Percentiles rank a stretch among this genome's conserved stretches.
These are phyloP conservation scores for Odontomachus brunneus DNA, from an alignment of 1,140 invertebrate genomes.

Conservation along the genomic window DNA sequence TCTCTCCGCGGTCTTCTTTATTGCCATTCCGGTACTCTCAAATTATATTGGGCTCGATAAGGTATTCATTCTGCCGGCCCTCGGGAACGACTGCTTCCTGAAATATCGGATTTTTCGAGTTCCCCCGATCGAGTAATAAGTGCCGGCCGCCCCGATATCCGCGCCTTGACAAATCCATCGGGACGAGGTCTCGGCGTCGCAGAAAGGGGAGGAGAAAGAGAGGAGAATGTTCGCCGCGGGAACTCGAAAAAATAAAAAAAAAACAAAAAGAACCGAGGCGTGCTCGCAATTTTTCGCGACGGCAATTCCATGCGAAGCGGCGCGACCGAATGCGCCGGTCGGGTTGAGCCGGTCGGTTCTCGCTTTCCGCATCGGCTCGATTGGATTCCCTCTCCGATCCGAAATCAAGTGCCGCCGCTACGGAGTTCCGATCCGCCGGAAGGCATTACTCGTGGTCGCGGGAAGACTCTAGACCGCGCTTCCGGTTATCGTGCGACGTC, in stretches of 20 bases:
- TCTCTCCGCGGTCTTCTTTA: background rate
- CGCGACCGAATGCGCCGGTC: background rate
- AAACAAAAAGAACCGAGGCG: too few species aligned
- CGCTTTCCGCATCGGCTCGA: constrained; percentile 11
- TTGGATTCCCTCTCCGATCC: constrained; percentile 46
- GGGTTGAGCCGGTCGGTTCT: too few species aligned
- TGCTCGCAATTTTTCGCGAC: constrained; percentile 17
- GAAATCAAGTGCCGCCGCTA: constrained; percentile 46
- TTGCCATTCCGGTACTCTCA: background rate
- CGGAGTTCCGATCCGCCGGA: constrained; percentile 6
- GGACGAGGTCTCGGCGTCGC: background rate
- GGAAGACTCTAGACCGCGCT: constrained; percentile 16
- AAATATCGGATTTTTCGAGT: constrained; percentile 1
- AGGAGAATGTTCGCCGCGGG: background rate
- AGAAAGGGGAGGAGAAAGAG: background rate
- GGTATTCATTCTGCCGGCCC: background rate
- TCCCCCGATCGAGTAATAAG: constrained; percentile 2
- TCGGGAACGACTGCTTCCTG: background rate
- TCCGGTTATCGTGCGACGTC: constrained; percentile 25
- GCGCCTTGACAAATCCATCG: constrained; percentile 30
- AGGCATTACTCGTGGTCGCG: constrained; percentile 27
- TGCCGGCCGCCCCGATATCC: background rate
- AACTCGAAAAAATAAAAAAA: background rate
- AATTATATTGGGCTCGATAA: constrained; percentile 24
- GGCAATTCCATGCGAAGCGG: constrained; percentile 42